phyloP scores from a whole-genome alignment of 2,888 invertebrate genomes.

The Drosophila maculinotata region DNA sequence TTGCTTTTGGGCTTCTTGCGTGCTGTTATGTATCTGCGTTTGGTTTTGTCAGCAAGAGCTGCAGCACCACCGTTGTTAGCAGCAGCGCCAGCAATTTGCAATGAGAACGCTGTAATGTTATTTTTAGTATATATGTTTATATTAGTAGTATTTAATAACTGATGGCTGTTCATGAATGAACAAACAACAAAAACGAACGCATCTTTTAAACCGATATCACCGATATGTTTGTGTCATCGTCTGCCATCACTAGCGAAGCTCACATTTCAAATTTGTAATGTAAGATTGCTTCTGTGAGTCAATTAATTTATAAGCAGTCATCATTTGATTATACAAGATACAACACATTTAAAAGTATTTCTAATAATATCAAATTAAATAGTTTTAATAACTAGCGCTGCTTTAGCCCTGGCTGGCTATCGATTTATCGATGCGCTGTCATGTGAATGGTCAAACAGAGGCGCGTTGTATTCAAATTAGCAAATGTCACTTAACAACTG shows the following conservation, averaged over 20 bases:
- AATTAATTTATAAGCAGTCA: not conserved
- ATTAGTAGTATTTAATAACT: constrained; percentile 31
- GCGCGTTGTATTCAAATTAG: constrained; percentile 32
- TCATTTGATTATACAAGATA: not conserved
- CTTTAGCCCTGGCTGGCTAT: constrained; percentile 42
- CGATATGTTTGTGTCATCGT: constrained; percentile 36
- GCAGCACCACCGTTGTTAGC: constrained; percentile 54
- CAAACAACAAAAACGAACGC: constrained; percentile 44
- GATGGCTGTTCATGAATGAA: constrained; percentile 47
- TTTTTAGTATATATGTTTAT: constrained; percentile 35
- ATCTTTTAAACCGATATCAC: constrained; percentile 27
- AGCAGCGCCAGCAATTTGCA: constrained; percentile 69
- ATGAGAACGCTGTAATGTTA: constrained; percentile 66
- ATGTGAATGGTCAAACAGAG: constrained; percentile 25
- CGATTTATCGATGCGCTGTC: constrained; percentile 24
- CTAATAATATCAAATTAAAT: not conserved
- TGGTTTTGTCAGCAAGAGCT: constrained; percentile 61
- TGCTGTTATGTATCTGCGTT: constrained; percentile 69
- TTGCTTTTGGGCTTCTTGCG: constrained; percentile 69
- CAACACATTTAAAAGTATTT: not conserved
- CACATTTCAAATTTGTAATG: constrained; percentile 3
- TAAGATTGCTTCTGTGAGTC: not conserved
- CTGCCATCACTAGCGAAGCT: constrained; percentile 9
- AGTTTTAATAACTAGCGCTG: not conserved
- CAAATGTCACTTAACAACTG: constrained; percentile 8